Evolutionary conservation across 2,888 invertebrate species (phyloP).

Genomic region (Drosophila mulleri): DNA sequence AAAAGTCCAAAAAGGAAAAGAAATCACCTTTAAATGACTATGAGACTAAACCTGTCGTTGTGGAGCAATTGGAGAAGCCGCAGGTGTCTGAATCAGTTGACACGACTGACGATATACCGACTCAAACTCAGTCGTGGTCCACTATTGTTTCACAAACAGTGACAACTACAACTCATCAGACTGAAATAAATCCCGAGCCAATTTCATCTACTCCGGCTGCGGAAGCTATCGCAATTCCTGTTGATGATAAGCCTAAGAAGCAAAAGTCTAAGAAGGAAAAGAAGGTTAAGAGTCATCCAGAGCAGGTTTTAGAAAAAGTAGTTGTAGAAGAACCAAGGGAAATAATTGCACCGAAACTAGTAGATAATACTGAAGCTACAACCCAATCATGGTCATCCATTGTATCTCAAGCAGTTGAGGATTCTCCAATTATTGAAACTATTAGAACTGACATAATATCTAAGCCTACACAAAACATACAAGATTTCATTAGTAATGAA

Average conservation of each 20-base stretch:
- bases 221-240: slow-evolving; percentile 3
- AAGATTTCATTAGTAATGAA: slow-evolving; percentile 31
- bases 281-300: slow-evolving; percentile 9
- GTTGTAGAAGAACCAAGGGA: slow-evolving; percentile 12
- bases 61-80: background rate
- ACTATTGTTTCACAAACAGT: slow-evolving; percentile 43
- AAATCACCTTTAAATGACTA: slow-evolving; percentile 15
- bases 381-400: slow-evolving; percentile 56
- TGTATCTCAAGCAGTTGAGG: slow-evolving; percentile 44
- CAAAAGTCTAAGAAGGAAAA: slow-evolving; percentile 47
- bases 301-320: background rate
- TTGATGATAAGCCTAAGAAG: slow-evolving; percentile 39
- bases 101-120: background rate
- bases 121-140: slow-evolving; percentile 51
- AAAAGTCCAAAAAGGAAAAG: slow-evolving; percentile 48
- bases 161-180: slow-evolving; percentile 3
- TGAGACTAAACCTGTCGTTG: background rate
- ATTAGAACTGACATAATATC: slow-evolving; percentile 2
- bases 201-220: slow-evolving; percentile 1
- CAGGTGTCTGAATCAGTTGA: slow-evolving; percentile 11
- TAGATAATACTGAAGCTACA: background rate
- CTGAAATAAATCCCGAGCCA: background rate
- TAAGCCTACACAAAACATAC: slow-evolving; percentile 5
- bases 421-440: slow-evolving; percentile 10
- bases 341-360: slow-evolving; percentile 12